Base-by-base conservation (phyloP, 2,797 vertebrate genomes). In the Eurystomus glaucurus region DNA sequence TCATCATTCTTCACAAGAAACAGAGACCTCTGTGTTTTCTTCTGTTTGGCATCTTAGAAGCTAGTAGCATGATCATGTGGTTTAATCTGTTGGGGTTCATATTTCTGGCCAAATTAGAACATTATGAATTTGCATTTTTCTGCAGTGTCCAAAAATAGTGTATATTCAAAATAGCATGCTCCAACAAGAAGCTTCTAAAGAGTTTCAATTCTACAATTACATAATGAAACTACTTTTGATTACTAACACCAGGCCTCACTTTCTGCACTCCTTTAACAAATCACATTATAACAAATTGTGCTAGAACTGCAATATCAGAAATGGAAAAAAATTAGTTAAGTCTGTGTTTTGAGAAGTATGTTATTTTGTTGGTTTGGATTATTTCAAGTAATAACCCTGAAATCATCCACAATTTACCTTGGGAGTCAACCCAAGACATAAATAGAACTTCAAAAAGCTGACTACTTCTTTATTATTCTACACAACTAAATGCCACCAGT, bases 1-100 rank as follows among this genome's bases (percentile, higher is more conserved):
- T 98, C 97, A 93, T 94, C 83, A 85, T 93, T 92, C 96, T 96
- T 86, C 93, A 96, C 69, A 90, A 95, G 93, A 98, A 99, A 99
- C 98, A 99, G 98, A 98, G 95, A 98, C 95, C 88, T 91, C 97
- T 98, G 97, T 99, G 88, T 99, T 91, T 95, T 95, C 76, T 96
- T 62, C 78, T 79, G 15, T 66, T 95, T 96, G 91, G 57, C 92
- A 78, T 93, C 83, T 92, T 95, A 93, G 93, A 94, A 94, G 65
- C 77, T 80, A 35, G 86, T 96, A 74, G 82, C 71, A 74, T 88
- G 21, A 70, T 95, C 94, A 83, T 97, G 87, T 96, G 88, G 62
- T 93, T 96, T 80, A 91, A 51, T 90, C 80, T 97, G 64, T 74
- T 88, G 71, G 51, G 81, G 79, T 96, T 89, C 88, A 54, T 81